phyloP scores from a whole-genome alignment of 2,888 invertebrate genomes.

The Octodonta nipae region DNA sequence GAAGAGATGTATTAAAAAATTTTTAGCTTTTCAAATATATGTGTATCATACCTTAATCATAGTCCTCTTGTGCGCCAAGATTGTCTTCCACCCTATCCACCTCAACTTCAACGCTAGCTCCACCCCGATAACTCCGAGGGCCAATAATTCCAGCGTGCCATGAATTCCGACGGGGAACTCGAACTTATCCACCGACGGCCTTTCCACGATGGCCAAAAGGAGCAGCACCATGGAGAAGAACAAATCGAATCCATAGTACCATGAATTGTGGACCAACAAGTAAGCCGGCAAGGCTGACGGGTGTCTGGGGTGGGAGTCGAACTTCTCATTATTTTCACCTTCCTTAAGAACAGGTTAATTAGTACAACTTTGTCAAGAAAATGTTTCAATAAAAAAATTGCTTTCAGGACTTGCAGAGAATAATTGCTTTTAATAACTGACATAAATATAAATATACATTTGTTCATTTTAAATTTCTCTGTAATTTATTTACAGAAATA shows the following conservation, averaged over 20 bases:
- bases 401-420: too few species aligned
- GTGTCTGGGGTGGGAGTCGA: conserved; percentile 73
- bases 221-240: conserved; percentile 62
- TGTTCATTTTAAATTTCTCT: too few species aligned
- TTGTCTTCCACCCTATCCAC: conserved; percentile 77
- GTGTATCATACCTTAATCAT: conserved; percentile 65
- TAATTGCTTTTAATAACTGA: too few species aligned
- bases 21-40: too few species aligned
- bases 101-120: conserved; percentile 67
- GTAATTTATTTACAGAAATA: too few species aligned
- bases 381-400: too few species aligned
- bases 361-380: neutral
- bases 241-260: conserved; percentile 74
- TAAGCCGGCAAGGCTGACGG: conserved; percentile 75
- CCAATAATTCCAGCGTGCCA: conserved; percentile 65
- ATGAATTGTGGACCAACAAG: conserved; percentile 71
- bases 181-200: conserved; percentile 63
- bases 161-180: conserved; percentile 67
- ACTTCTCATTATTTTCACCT: conserved; percentile 82
- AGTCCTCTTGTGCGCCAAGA: conserved; percentile 70
- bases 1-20: too few species aligned
- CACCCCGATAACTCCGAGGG: conserved; percentile 60
- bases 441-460: too few species aligned
- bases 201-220: conserved; percentile 64
- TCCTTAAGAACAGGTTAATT: conserved; percentile 43